Conservation (phyloP, 2,888 invertebrate species). For the Caenorhabditis sp. region DNA sequence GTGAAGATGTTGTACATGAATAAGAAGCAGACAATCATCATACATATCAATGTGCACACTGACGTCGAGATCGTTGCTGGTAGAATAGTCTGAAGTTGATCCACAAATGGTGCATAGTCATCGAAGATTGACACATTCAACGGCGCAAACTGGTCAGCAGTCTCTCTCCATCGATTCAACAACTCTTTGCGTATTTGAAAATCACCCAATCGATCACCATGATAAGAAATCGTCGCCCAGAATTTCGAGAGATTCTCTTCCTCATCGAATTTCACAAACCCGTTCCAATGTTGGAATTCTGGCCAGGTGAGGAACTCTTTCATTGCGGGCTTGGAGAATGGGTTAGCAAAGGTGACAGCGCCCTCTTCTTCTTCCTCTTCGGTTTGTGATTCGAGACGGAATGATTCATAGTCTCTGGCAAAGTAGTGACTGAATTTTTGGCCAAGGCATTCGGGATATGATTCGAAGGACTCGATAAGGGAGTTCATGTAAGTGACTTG, state of each 20-base stretch:
- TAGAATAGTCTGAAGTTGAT: conserved; percentile 54
- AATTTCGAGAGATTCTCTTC: conserved; percentile 52
- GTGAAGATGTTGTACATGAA: conserved; percentile 69
- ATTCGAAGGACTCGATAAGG: conserved; percentile 59
- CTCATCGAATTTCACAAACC: conserved; percentile 59
- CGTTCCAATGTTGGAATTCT: conserved; percentile 66
- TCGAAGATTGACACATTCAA: conserved; percentile 63
- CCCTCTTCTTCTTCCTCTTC: conserved; percentile 33
- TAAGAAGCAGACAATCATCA: conserved; percentile 65
- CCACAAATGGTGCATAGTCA: conserved; percentile 65
- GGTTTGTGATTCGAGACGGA: conserved; percentile 15
- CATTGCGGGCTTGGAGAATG: conserved; percentile 52
- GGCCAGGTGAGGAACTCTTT: conserved; percentile 64
- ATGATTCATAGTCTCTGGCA: conserved; percentile 45
- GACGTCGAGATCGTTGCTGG: conserved; percentile 58
- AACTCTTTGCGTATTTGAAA: conserved; percentile 45
- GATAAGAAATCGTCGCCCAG: conserved; percentile 64
- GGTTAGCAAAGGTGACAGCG: conserved; percentile 18
- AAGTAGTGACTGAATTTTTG: conserved; percentile 64
- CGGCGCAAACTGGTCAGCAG: conserved; percentile 56
- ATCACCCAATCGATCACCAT: conserved; percentile 56
- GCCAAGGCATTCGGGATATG: conserved; percentile 59
- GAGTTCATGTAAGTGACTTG: conserved; percentile 41
- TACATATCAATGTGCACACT: conserved; percentile 56
- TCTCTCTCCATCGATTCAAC: conserved; percentile 57